Percentiles rank a stretch among this genome's conserved stretches.
Evolutionary conservation across 2,888 invertebrate species (phyloP).

Genomic region (Leptothorax acervorum): DNA sequence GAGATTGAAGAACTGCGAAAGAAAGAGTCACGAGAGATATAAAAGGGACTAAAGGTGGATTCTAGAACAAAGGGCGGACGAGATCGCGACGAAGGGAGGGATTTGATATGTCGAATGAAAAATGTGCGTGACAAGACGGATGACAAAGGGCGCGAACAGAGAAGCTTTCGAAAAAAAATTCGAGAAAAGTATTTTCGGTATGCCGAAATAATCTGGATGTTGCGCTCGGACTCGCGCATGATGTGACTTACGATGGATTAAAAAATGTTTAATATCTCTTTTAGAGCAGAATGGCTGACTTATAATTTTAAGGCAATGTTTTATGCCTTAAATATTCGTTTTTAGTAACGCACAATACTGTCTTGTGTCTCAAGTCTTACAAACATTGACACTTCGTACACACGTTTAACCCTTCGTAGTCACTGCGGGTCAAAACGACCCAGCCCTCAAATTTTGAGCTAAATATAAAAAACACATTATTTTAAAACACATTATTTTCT

Average conservation of each 20-base stretch:
- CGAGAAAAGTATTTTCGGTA: neutral
- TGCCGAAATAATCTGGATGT: neutral
- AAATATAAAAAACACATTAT: no score
- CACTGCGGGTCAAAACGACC: no score
- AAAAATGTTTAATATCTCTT: no score
- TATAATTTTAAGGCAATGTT: no score
- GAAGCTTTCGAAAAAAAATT: neutral
- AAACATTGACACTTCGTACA: no score
- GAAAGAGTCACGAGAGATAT: constrained; percentile 38
- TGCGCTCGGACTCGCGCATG: neutral
- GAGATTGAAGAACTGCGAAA: constrained; percentile 49
- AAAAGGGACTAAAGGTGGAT: constrained; percentile 31
- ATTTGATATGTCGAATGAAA: constrained; percentile 46
- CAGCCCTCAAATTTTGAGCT: no score
- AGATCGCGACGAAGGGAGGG: constrained; percentile 38
- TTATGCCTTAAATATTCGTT: no score
- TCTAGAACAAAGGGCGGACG: constrained; percentile 28
- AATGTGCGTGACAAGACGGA: constrained; percentile 11
- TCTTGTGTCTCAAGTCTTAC: no score
- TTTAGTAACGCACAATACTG: no score
- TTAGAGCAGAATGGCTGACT: no score
- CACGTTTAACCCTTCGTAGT: no score
- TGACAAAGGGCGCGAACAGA: neutral
- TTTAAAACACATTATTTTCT: no score
- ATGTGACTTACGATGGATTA: neutral